A percentile compares a stretch with the other conserved stretches of the same genome.
phyloP scores from a whole-genome alignment of 2,888 invertebrate genomes.

The Ochropleura leucogaster region DNA sequence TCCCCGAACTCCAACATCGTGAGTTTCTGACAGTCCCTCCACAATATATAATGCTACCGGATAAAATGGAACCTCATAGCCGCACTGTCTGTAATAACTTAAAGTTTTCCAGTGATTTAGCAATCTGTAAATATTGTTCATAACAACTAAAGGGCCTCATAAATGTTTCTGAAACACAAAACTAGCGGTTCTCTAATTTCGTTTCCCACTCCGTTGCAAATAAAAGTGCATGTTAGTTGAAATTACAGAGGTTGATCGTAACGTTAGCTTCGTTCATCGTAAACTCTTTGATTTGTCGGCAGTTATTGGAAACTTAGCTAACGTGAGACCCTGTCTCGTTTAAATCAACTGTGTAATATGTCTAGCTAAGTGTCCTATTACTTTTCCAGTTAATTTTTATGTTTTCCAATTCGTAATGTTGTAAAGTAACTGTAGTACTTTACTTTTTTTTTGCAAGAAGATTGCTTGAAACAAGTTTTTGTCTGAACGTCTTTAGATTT shows the following conservation, averaged over 20 bases:
- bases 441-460: neutral
- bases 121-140: neutral
- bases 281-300: slow-evolving; percentile 49
- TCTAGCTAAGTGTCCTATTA: slow-evolving; percentile 1
- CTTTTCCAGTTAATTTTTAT: neutral
- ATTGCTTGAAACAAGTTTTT: neutral
- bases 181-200: slow-evolving; percentile 56
- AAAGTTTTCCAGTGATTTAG: neutral
- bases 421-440: too few species aligned
- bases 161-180: slow-evolving; percentile 49
- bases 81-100: neutral
- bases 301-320: slow-evolving; percentile 51
- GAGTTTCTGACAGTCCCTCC: neutral
- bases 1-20: neutral
- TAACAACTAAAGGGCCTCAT: neutral
- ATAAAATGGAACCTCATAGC: neutral
- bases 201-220: slow-evolving; percentile 59
- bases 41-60: neutral
- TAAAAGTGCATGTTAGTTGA: slow-evolving; percentile 43
- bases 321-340: slow-evolving; percentile 33
- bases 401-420: neutral
- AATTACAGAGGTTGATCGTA: slow-evolving; percentile 39
- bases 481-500: neutral
- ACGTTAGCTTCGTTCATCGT: slow-evolving; percentile 34
- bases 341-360: slow-evolving; percentile 8